These are phyloP conservation scores for Psilanteris sp. DNA, from an alignment of 1,140 invertebrate species.

Conservation along the genomic window DNA sequence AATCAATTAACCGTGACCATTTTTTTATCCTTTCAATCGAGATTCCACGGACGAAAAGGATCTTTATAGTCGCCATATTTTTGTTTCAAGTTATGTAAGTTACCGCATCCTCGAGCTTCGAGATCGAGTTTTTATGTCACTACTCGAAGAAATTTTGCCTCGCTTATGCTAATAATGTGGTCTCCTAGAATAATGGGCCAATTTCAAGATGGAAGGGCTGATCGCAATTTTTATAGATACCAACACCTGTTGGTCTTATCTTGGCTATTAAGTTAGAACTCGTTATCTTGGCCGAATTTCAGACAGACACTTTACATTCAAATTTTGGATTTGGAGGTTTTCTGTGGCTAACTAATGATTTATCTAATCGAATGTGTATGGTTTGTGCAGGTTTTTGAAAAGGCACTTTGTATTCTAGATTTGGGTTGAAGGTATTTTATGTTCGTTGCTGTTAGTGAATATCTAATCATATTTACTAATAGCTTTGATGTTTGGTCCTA, in stretches of 20 bases:
- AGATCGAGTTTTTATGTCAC: conserved; percentile 32
- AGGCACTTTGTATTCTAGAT: conserved; percentile 7
- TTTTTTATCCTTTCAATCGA: conserved; percentile 39
- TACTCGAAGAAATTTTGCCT: background rate
- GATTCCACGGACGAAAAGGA: conserved; percentile 36
- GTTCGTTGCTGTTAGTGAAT: background rate
- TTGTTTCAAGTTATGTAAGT: conserved; percentile 49
- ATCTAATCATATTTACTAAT: background rate
- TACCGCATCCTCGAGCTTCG: conserved; percentile 24
- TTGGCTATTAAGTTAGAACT: conserved; percentile 11
- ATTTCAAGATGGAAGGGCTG: conserved; percentile 11
- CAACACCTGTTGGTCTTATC: conserved; percentile 22
- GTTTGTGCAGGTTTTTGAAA: background rate
- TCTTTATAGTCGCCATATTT: conserved; percentile 44
- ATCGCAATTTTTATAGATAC: conserved; percentile 12
- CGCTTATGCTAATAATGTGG: conserved; percentile 27
- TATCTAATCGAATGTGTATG: conserved; percentile 21
- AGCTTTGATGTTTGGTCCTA: background rate
- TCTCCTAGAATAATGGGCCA: conserved; percentile 41
- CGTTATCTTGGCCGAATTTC: conserved; percentile 12
- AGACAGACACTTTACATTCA: conserved; percentile 6
- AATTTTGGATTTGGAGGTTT: conserved; percentile 1
- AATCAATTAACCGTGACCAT: conserved; percentile 46
- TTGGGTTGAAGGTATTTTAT: background rate
- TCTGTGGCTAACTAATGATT: conserved; percentile 2